phyloP scores from a whole-genome alignment of 2,113 vertebrate genomes.

The Bos javanicus region DNA sequence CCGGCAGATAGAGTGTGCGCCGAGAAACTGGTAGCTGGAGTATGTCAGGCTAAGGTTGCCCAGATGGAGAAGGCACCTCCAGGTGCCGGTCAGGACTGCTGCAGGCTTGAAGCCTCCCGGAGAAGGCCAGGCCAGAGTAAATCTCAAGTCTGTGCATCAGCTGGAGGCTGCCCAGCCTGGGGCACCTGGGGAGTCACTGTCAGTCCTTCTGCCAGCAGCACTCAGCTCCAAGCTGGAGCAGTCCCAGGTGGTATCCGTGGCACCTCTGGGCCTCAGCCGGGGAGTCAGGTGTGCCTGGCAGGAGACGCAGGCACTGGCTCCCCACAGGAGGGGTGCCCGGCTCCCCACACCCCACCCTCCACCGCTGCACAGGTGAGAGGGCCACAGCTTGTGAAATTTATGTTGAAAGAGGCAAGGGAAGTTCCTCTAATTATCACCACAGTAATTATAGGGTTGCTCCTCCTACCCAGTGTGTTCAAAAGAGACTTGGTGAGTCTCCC shows the following conservation, averaged over 20 bases:
- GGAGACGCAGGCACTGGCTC: neutral
- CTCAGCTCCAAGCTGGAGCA: neutral
- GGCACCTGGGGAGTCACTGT: neutral
- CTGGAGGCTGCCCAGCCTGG: neutral
- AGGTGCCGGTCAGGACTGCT: neutral
- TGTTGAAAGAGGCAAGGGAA: slow-evolving; percentile 60
- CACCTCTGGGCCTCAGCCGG: neutral
- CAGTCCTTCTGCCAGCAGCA: neutral
- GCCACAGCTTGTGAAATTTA: slow-evolving; percentile 53
- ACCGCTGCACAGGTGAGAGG: neutral
- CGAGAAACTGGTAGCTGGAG: neutral
- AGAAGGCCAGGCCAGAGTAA: neutral
- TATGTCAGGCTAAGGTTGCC: neutral
- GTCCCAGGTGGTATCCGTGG: neutral
- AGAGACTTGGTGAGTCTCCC: slow-evolving; percentile 45
- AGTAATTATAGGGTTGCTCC: slow-evolving; percentile 63
- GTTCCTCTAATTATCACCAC: slow-evolving; percentile 67
- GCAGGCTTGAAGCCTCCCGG: neutral
- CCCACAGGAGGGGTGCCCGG: neutral
- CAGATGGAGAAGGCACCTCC: neutral
- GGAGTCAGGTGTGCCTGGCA: slow-evolving; percentile 33
- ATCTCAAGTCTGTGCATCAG: neutral
- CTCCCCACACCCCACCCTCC: neutral
- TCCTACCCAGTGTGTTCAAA: slow-evolving; percentile 48
- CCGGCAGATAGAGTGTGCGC: neutral